Base-by-base conservation (phyloP, 2,888 invertebrate species). In the Hedya salicella region DNA sequence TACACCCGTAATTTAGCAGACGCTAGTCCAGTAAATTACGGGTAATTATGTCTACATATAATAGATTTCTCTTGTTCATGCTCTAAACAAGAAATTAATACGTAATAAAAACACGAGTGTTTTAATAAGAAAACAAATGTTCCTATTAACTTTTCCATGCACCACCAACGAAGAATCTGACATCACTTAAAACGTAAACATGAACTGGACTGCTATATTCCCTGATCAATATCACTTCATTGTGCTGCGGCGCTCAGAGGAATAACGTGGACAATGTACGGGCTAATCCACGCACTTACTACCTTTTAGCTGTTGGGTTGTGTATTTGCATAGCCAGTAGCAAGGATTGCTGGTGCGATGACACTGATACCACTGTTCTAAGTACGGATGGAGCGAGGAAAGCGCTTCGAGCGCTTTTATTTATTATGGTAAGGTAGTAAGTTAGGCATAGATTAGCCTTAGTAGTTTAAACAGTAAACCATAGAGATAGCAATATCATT, bases 181-280 rank as follows among this genome's bases (percentile, higher is more conserved):
- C 65, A 60, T 53, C 53, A 42, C 50, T 32, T 42, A 48, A 49
- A 62, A 50, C 19, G 11, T 14, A 66, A 66, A 32, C 42, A 48
- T 42, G 42, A 30, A 42, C 32, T 59, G 32, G 30, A 42, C 48
- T 39, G 21, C 39, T 53, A 16, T 62, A 71, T 40, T 57, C 61
- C 63, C 69, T 70, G 77, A 77, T 78, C 57, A 67, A 63, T 69
- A 72, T 72, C 67, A 66, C 67, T 71, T 68, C 70, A 72, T 72
- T 74, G 63, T 69, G 73, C 64, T 57, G 53, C 8, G 13, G n/a
- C 17, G 13, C 30, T 9, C 17, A 21, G 32, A 17, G 32, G 44
- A n/a, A 57, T 44, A 44, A 32, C 17, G 44, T 0, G n/a, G 9
- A 32, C 5, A 44, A 44, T 32, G 32, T n/a, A 57, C 2, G 46